Base-by-base conservation (phyloP, 2,113 vertebrate genomes). In the Gorsachius goisagi region DNA sequence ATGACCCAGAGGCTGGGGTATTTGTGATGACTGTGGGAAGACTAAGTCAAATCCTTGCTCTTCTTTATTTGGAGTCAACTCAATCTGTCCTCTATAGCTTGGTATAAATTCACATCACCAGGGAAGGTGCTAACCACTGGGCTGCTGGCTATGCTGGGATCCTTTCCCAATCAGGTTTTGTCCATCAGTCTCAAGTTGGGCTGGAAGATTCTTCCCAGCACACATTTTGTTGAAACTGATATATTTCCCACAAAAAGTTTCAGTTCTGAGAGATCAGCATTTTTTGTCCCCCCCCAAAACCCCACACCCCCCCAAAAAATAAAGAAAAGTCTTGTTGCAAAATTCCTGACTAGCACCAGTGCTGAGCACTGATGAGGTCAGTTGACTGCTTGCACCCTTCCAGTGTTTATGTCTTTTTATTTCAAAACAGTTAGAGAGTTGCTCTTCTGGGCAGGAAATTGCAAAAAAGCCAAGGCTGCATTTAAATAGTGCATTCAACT, bases 371-470 rank as follows among this genome's bases (percentile, higher is more conserved):
- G 89, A 60, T 67, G 92, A 95, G 90, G 73, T 82, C 83, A 93
- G 89, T 37, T 90, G 89, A 74, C 80, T 4, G 1, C 80, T 92
- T 86, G 53, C 77, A 88, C 64, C 80, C 66, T 82, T 85, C 73
- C 87, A 96, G 73, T 9, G 3, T 92, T 81, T 63, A 58, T 80
- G 68, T 73, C 74, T 93, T 89, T 93, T 82, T 87, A 89, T 97
- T 97, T 95, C 88, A 93, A 78, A 95, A 86, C 84, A 72, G 41
- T 83, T 77, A 63, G 56, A 93, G 71, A 71, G 53, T 90, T 93
- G 86, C 84, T 92, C 13, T 89, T 92, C 80, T 87, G 58, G 83
- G 80, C 94, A 97, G 95, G 94, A 94, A 96, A 96, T 90, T 92
- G 90, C 86, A 95, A 78, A 94, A 94, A 93, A 85, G 30, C 76